Evolutionary conservation across 1,140 invertebrate species (phyloP).

Genomic region (Asobara japonica): DNA sequence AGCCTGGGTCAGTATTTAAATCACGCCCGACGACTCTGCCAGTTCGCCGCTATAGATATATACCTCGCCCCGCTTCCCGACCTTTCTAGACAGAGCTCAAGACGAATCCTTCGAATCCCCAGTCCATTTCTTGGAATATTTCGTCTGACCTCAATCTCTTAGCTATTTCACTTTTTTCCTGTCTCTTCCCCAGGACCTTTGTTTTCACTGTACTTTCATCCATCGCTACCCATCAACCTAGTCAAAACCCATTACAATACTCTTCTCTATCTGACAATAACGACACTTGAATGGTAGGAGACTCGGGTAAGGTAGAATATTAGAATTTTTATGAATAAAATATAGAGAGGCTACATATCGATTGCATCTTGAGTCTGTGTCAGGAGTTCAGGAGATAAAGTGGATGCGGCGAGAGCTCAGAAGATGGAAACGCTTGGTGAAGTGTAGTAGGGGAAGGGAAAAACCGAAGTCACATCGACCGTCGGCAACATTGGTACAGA

Average conservation of each 20-base stretch:
- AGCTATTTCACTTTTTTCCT: background rate
- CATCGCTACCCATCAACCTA: background rate
- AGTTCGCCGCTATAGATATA: background rate
- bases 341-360: conserved; percentile 45
- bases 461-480: background rate
- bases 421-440: background rate
- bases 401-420: conserved; percentile 9
- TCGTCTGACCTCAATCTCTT: background rate
- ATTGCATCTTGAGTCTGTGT: conserved; percentile 45
- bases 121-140: background rate
- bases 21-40: background rate
- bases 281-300: background rate
- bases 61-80: background rate
- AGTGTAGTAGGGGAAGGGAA: background rate
- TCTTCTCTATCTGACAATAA: background rate
- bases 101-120: background rate
- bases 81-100: background rate
- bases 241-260: background rate
- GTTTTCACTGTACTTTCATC: background rate
- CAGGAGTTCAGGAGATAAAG: conserved; percentile 45
- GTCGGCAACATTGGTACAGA: background rate
- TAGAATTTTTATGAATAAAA: conserved; percentile 50
- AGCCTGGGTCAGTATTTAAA: conserved; percentile 23
- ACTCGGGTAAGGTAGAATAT: conserved; percentile 28
- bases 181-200: background rate